Base-by-base conservation (phyloP, 2,888 invertebrate species). In the Dorcus parallelipipedus region DNA sequence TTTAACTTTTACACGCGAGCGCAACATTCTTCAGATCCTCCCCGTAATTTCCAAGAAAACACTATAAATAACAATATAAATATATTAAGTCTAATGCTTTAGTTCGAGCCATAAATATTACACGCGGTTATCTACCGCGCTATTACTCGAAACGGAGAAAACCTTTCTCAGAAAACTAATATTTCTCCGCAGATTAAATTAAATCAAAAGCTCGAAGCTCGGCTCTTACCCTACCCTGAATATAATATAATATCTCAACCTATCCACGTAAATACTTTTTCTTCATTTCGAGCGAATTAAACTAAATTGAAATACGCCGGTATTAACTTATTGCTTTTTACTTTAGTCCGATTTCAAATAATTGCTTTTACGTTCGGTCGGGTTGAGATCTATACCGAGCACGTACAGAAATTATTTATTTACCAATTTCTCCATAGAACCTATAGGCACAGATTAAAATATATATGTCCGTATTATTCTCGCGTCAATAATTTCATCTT, bases 141-240 rank as follows among this genome's bases (percentile, higher is more conserved):
- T 69, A 71, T 73, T 72, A 72, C 69, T 67, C 67, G 67, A 70
- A 72, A 73, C 70, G 71, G 68, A 73, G 71, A 67, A 70, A 72
- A 71, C 71, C 70, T 71, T 70, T 69, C 69, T 66, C 63, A 67
- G 69, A 71, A 72, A 75, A 75, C 75, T 77, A 78, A 77, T 77
- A 77, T 76, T 76, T 76, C 76, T 76, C 71, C 71, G 65, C 71
- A 75, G 76, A 77, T 78, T 76, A 77, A 78, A 78, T 78, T 77
- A 78, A 78, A 78, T 77, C 77, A 78, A 78, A 77, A 75, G 72
- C 71, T 64, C 71, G 68, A 64, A 63, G 64, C 63, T 67, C 70
- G 69, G 68, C 69, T 69, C 70, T 68, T 67, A 68, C 67, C 70
- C 69, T 70, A 67, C 70, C 69, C 66, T 70, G 69, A 73, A 74